phyloP scores from a whole-genome alignment of 2,113 vertebrate species.

The Indicator indicator region DNA sequence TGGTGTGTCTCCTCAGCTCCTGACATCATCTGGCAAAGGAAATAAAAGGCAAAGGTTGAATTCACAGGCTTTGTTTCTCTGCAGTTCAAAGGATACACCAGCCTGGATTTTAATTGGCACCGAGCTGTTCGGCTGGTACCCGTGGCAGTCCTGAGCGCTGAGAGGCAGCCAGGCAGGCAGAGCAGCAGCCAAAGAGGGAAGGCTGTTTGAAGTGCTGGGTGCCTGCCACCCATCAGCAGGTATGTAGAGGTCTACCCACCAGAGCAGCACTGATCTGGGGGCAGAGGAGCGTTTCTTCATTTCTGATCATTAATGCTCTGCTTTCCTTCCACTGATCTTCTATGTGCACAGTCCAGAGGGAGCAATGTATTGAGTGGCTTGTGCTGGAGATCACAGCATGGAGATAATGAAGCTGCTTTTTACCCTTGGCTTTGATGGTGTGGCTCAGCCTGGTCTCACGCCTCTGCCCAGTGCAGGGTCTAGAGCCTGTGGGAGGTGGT shows the following conservation, averaged over 20 bases:
- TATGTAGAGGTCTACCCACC: not conserved
- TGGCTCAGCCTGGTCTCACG: fast-evolving
- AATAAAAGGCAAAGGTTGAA: slow-evolving; percentile 11
- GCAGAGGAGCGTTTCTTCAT: not conserved
- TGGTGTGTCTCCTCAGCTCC: slow-evolving; percentile 9
- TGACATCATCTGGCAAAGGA: not conserved
- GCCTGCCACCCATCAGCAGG: slow-evolving; percentile 11
- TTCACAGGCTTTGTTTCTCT: not conserved
- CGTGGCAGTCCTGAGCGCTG: not conserved
- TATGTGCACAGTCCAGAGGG: not conserved
- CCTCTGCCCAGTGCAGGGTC: not conserved
- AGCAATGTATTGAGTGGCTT: not conserved
- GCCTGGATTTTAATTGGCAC: slow-evolving; percentile 44
- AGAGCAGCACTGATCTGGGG: not conserved
- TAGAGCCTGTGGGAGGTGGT: not conserved
- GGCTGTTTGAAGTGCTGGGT: not conserved
- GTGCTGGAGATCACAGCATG: not conserved
- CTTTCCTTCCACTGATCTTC: not conserved
- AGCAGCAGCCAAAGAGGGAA: not conserved
- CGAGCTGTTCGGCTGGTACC: not conserved
- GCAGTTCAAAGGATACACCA: slow-evolving; percentile 23
- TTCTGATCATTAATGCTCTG: slow-evolving; percentile 23
- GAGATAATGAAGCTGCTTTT: not conserved
- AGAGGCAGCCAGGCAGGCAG: not conserved
- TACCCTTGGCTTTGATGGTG: not conserved